These are phyloP conservation scores for Pangasius mekongensis DNA, from an alignment of 2,797 vertebrate genomes.

Conservation along the genomic window DNA sequence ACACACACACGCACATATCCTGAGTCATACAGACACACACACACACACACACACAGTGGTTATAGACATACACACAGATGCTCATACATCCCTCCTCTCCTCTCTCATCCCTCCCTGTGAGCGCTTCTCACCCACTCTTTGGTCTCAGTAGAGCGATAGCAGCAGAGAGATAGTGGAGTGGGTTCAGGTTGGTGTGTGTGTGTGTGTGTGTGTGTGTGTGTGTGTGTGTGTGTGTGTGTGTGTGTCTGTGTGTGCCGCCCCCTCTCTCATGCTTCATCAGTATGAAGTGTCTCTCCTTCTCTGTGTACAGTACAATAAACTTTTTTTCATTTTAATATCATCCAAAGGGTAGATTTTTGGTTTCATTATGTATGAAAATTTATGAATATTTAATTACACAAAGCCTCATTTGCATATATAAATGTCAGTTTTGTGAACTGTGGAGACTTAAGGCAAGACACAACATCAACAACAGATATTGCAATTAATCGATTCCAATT, in stretches of 20 bases:
- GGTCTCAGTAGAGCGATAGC: constrained; percentile 37
- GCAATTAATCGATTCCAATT: background rate
- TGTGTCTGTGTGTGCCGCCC: background rate
- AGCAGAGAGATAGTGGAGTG: constrained; percentile 25
- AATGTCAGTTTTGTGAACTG: background rate
- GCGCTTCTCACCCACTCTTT: constrained; percentile 35
- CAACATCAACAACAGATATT: background rate
- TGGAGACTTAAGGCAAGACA: background rate
- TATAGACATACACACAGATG: constrained; percentile 10
- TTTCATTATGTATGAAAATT: background rate
- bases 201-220: background rate
- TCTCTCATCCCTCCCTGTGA: constrained; percentile 34
- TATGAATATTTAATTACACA: background rate
- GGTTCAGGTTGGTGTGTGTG: constrained; percentile 29
- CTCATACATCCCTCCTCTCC: constrained; percentile 36
- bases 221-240: background rate
- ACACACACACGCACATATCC: constrained; percentile 14
- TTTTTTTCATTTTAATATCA: background rate
- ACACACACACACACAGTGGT: background rate
- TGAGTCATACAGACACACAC: background rate
- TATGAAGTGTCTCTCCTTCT: background rate
- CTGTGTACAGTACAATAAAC: background rate
- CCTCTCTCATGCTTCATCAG: background rate
- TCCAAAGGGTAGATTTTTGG: background rate
- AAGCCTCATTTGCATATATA: constrained; percentile 2